These are phyloP conservation scores for Apogon talboti DNA, from an alignment of 2,797 vertebrate genomes.

Conservation along the genomic window DNA sequence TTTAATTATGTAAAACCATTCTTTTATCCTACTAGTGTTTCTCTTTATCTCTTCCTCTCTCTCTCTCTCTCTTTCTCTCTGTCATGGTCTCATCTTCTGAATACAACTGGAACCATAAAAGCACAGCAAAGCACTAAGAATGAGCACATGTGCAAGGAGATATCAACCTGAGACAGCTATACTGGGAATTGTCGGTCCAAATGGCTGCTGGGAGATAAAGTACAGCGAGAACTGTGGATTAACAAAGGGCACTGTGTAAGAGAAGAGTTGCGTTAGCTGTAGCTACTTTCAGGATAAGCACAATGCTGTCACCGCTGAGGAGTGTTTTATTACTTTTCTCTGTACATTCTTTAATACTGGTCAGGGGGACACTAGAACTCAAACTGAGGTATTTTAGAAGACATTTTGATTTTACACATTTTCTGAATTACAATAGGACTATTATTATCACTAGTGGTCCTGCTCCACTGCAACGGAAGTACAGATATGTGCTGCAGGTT, in stretches of 20 bases:
- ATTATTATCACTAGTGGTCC: constrained; percentile 19
- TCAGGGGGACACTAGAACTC: constrained; percentile 17
- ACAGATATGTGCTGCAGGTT: constrained; percentile 51
- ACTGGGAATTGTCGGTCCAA: constrained; percentile 44
- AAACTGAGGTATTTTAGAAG: constrained; percentile 17
- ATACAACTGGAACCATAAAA: constrained; percentile 36
- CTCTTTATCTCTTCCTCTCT: constrained; percentile 57
- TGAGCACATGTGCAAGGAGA: constrained; percentile 26
- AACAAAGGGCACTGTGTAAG: constrained; percentile 36
- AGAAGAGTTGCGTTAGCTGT: constrained; percentile 30
- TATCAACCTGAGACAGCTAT: constrained; percentile 46
- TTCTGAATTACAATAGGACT: constrained; percentile 38
- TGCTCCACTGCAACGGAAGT: constrained; percentile 11
- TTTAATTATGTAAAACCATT: constrained; percentile 87
- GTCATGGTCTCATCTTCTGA: constrained; percentile 50
- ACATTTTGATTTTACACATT: constrained; percentile 29
- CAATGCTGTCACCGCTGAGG: constrained; percentile 22
- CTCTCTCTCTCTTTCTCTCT: constrained; percentile 41
- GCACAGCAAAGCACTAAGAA: constrained; percentile 13
- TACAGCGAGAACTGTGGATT: constrained; percentile 32
- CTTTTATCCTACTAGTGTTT: constrained; percentile 77
- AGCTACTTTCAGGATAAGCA: constrained; percentile 26
- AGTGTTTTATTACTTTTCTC: constrained; percentile 36
- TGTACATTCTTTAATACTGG: constrained; percentile 10
- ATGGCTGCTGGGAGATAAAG: constrained; percentile 53